Evolutionary conservation across 2,113 vertebrate genomes (phyloP).

Genomic region (Pseudopipra pipra): DNA sequence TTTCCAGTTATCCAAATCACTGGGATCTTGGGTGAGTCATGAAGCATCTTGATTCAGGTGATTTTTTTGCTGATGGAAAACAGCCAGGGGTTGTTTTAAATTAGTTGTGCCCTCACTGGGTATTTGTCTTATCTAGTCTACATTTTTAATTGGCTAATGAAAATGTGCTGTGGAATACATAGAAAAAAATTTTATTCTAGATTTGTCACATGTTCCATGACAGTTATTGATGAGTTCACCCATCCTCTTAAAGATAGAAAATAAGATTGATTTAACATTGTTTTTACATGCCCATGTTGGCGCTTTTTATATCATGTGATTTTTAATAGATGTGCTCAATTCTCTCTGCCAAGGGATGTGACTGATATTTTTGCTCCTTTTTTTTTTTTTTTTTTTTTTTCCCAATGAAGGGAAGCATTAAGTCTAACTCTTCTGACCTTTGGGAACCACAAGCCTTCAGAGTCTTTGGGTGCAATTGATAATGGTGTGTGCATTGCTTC

Average conservation of each 20-base stretch:
- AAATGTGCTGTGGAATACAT: neutral
- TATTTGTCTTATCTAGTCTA: neutral
- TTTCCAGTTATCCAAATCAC: neutral
- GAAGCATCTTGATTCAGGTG: neutral
- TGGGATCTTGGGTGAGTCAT: neutral
- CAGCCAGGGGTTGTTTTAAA: neutral
- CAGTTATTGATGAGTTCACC: neutral
- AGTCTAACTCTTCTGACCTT: neutral
- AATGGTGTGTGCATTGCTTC: neutral
- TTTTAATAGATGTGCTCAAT: neutral
- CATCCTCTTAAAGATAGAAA: neutral
- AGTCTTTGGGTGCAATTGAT: neutral
- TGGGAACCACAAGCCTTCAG: neutral
- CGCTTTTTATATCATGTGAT: neutral
- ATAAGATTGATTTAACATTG: neutral
- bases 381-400: neutral
- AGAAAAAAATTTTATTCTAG: neutral
- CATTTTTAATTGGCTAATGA: neutral
- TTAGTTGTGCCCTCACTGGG: neutral
- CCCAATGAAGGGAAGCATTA: neutral
- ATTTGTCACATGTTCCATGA: neutral
- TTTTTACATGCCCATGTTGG: neutral
- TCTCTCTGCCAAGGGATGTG: neutral
- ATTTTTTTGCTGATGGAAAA: neutral
- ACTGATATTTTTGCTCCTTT: neutral